Evolutionary conservation across 2,888 invertebrate genomes (phyloP), one percentile per base, ranked within the genome.

Genomic region (Melieria crassipennis): DNA sequence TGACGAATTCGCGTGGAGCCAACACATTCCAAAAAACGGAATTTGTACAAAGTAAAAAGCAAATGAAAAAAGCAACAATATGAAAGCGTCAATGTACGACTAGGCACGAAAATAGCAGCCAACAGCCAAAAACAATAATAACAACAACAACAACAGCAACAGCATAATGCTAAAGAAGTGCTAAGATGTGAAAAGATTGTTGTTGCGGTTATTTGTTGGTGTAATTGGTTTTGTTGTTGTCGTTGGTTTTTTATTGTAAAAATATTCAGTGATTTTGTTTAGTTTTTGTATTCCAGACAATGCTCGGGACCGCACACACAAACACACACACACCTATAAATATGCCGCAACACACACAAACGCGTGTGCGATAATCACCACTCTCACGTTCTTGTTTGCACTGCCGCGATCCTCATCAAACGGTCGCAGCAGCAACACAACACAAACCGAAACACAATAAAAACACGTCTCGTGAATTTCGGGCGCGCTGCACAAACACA

Each of bases 81-180:
- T 30, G 46, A 6, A 57, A 66, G 66, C 50, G 66, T 67, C 66
- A 67, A 60, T 67, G 66, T 56, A 67, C 66, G 60, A 30, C 30
- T 30, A 30, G 30, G 30, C 45, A 58, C 58, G 13, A 30, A 67
- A 67, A 67, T 67, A 60, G 66, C 58, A 50, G 43, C 16, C 16
- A 65, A 13, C 45, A 60, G 56, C 13, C 65, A 65, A 56, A 42
- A 55, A 55, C 52, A 65, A 55, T 45, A 65, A 65, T 9, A 48
- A 13, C 10, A 65, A 43, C 9, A 65, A 50, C 55, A 52, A 65
- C 55, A 30, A 65, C n/a, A 9, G 50, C 11, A 58, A 58, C 10
- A 11, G n/a, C 30, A 47, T 58, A 57, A 57, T 56, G 11, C n/a
- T 13, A 30, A 43, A 55, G 10, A 64, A 9, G 42, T 58, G 16